Conservation (phyloP, 2,797 vertebrate genomes). For the Loris lydekkerianus region DNA sequence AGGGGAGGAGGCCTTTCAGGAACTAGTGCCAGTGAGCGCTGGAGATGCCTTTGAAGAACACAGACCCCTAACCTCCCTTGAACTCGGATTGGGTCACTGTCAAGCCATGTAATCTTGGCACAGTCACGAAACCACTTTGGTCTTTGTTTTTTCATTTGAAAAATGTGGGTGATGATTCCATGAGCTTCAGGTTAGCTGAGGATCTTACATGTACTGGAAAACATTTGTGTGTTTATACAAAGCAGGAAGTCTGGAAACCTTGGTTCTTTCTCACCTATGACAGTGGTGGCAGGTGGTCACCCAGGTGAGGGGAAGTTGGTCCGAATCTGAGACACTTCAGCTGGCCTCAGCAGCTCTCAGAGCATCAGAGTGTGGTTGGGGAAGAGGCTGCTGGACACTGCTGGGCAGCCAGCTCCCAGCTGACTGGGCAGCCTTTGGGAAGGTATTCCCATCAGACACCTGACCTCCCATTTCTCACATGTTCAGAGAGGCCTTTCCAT, state of each 20-base stretch:
- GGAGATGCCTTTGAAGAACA: not conserved
- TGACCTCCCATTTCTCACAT: not conserved
- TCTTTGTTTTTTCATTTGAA: constrained; percentile 33
- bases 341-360: not conserved
- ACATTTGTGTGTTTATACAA: not conserved
- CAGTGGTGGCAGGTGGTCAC: not conserved
- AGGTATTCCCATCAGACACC: not conserved
- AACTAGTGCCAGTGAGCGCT: no score
- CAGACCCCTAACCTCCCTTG: not conserved
- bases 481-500: not conserved
- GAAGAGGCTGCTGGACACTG: not conserved
- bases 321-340: not conserved
- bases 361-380: not conserved
- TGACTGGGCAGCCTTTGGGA: not conserved
- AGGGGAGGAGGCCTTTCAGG: not conserved
- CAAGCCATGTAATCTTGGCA: not conserved
- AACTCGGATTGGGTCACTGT: not conserved
- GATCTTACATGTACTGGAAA: not conserved
- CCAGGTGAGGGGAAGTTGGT: not conserved
- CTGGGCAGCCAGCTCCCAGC: not conserved
- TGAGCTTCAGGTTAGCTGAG: not conserved
- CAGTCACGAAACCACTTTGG: not conserved
- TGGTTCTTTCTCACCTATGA: not conserved
- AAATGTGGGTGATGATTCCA: not conserved
- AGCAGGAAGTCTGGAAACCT: not conserved